Percentiles rank a stretch among this genome's conserved stretches.
These are phyloP conservation scores for Pao palembangensis DNA, from an alignment of 2,113 vertebrate species.

Conservation along the genomic window DNA sequence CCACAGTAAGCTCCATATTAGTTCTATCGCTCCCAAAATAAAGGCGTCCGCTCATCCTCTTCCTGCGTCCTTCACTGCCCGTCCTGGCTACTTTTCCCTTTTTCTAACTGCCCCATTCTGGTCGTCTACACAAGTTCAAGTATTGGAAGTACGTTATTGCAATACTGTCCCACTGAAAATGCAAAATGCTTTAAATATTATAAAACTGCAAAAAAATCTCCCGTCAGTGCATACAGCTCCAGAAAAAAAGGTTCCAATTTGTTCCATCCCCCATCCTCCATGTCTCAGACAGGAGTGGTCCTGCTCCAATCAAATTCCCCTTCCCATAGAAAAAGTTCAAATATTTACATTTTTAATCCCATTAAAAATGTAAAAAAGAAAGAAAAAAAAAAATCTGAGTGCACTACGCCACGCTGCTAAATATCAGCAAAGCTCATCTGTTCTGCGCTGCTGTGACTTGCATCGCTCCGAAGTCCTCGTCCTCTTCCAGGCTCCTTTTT, in stretches of 20 bases:
- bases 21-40: slow-evolving; percentile 46
- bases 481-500: slow-evolving; percentile 91
- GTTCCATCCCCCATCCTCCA: slow-evolving; percentile 32
- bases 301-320: slow-evolving; percentile 28
- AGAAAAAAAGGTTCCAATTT: slow-evolving; percentile 55
- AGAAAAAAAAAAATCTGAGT: slow-evolving; percentile 39
- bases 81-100: slow-evolving; percentile 70
- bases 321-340: slow-evolving; percentile 69
- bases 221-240: slow-evolving; percentile 74
- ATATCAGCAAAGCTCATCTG: slow-evolving; percentile 73
- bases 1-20: slow-evolving; percentile 51
- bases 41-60: slow-evolving; percentile 52
- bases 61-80: slow-evolving; percentile 29
- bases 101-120: slow-evolving; percentile 65
- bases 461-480: slow-evolving; percentile 90
- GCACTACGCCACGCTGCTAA: slow-evolving; percentile 53
- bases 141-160: slow-evolving; percentile 99
- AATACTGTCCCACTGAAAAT: slow-evolving; percentile 99
- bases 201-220: slow-evolving; percentile 88
- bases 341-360: slow-evolving; percentile 79
- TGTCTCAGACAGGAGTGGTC: slow-evolving; percentile 64
- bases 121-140: slow-evolving; percentile 90
- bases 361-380: slow-evolving; percentile 76
- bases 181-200: slow-evolving; percentile 97
- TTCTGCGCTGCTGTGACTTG: slow-evolving; percentile 92